These are phyloP conservation scores for Prosopocoilus inquinatus DNA, from an alignment of 2,888 invertebrate species.

Conservation along the genomic window DNA sequence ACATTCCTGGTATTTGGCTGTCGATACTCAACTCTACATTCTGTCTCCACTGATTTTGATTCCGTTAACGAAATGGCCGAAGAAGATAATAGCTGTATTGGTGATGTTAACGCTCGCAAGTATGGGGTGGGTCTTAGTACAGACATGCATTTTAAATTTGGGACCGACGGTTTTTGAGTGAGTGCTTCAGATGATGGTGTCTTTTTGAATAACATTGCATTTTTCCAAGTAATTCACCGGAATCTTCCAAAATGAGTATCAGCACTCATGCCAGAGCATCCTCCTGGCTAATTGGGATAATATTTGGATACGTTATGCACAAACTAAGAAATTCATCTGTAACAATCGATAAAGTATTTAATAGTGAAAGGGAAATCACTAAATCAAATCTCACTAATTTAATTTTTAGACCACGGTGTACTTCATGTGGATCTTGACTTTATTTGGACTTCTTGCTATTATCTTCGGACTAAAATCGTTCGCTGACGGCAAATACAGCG, in stretches of 20 bases:
- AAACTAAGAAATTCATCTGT: conserved; percentile 4
- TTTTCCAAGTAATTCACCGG: too few relatives aligned
- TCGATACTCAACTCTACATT: conserved; percentile 59
- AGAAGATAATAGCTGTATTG: conserved; percentile 9
- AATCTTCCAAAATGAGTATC: too few relatives aligned
- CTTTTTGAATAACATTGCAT: too few relatives aligned
- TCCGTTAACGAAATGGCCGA: conserved; percentile 25
- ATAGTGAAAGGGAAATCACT: too few relatives aligned
- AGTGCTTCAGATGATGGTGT: neutral
- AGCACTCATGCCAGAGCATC: conserved; percentile 14
- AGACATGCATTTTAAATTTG: conserved; percentile 14
- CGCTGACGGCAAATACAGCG: conserved; percentile 9
- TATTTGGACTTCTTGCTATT: conserved; percentile 1
- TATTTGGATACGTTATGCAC: conserved; percentile 25
- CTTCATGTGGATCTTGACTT: conserved; percentile 11
- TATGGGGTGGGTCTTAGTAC: conserved; percentile 5
- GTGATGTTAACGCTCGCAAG: too few relatives aligned
- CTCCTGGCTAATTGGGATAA: conserved; percentile 25
- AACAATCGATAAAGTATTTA: neutral
- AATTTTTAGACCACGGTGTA: conserved; percentile 6
- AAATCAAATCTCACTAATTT: too few relatives aligned
- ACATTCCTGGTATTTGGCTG: conserved; percentile 60
- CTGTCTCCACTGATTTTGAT: conserved; percentile 51
- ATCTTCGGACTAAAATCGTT: conserved; percentile 14
- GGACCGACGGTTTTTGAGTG: conserved; percentile 18